Percentiles rank a stretch among this genome's conserved stretches.
Evolutionary conservation across 2,113 vertebrate genomes (phyloP).

Genomic region (Notothenia rossii): DNA sequence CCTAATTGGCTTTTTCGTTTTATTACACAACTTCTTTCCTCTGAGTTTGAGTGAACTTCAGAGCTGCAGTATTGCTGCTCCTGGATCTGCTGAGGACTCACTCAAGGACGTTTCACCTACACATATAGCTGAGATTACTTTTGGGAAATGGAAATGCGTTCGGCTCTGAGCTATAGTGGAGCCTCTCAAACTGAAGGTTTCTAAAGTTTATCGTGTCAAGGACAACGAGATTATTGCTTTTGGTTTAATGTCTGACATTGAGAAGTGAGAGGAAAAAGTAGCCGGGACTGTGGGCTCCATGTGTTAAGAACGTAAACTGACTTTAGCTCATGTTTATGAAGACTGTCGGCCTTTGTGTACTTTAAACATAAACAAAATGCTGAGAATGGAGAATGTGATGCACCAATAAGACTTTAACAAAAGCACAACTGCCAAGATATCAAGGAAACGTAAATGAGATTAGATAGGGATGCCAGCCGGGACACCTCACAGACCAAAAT

Average conservation of each 20-base stretch:
- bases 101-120: conserved; percentile 52
- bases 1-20: neutral
- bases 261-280: conserved; percentile 11
- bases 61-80: neutral
- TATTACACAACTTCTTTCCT: neutral
- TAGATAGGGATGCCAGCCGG: neutral
- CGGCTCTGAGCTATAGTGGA: conserved; percentile 2
- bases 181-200: conserved; percentile 8
- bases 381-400: conserved; percentile 3
- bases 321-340: neutral
- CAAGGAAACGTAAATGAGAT: neutral
- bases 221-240: conserved; percentile 22
- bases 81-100: conserved; percentile 22
- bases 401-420: conserved; percentile 5
- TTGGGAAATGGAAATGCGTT: conserved; percentile 38
- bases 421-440: conserved; percentile 29
- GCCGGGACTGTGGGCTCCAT: neutral
- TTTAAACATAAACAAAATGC: neutral
- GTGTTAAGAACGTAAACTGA: no score
- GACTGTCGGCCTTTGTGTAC: neutral
- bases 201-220: conserved; percentile 44
- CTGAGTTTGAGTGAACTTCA: neutral
- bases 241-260: conserved; percentile 17
- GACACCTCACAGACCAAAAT: neutral
- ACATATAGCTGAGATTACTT: conserved; percentile 23